Evolutionary conservation across 2,888 invertebrate genomes (phyloP), one percentile per base, ranked within the genome.

Genomic region (Oxyteleia sp.): DNA sequence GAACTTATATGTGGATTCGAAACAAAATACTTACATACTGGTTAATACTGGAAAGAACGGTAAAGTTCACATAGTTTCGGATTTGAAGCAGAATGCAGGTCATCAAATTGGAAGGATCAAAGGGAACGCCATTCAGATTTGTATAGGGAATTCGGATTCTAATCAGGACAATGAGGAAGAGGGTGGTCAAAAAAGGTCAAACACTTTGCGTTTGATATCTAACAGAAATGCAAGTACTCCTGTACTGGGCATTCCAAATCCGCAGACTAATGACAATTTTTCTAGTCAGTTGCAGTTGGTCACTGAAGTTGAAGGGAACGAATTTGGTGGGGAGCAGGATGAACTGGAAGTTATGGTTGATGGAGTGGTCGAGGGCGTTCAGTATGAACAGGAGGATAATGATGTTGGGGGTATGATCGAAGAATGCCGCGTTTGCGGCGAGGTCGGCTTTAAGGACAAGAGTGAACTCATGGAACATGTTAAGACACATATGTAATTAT

Each of bases 341-440:
- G 43, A 68, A 0, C 23, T 64, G 35, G 64, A 78, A 8, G 53
- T 83, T 8, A 86, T 88, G 20, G 86, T 85, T 7, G 87, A 87
- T 51, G 85, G 87, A 26, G 89, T 51, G 20, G 59, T 71, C 10
- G 66, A 72, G 7, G 23, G 32, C 0, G 45, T 74, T 1, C 87
- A 88, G 15, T 88, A 87, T 82, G 87, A 89, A 20, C 87, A 86
- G 15, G 86, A 88, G 3, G 91, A 90, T 5, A 35, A 59, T 15
- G 61, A 61, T 5, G 53, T 8, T 0, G 32, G 16, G 8, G 45
- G 8, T 10, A 43, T 51, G 23, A 55, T 66, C n/a, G 91, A 92
- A 81, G 87, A 92, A 74, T 94, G 94, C 75, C 93, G 93, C 26
- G 91, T 93, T 76, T 93, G 94, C 72, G 93, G 93, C 0, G 91